Conservation (phyloP, 2,113 vertebrate species). For the Procavia capensis region DNA sequence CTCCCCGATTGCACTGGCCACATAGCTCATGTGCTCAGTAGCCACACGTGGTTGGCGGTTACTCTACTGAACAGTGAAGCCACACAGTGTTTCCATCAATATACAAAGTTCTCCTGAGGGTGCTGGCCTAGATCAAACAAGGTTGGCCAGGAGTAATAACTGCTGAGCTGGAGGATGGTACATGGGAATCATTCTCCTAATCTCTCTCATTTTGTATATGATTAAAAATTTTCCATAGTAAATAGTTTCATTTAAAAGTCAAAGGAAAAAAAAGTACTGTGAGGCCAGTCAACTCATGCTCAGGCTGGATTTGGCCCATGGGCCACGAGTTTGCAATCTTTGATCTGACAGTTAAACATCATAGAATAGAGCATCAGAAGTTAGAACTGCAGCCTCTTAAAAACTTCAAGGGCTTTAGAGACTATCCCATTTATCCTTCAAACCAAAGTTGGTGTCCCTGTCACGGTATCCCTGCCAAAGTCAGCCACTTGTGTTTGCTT, state of each 20-base stretch:
- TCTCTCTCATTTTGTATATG: background rate
- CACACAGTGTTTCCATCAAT: background rate
- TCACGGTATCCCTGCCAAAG: background rate
- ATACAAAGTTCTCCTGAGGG: background rate
- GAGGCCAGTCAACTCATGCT: background rate
- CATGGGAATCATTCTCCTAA: background rate
- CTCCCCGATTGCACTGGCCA: background rate
- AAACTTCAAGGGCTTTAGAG: background rate
- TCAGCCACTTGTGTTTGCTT: background rate
- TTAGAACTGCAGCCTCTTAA: background rate
- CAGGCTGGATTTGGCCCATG: background rate
- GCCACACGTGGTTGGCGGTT: background rate
- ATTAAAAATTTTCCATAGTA: background rate
- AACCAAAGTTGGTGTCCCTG: background rate
- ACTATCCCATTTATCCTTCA: background rate
- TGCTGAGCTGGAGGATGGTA: background rate
- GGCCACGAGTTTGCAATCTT: background rate
- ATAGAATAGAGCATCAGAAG: background rate
- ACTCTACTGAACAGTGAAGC: background rate
- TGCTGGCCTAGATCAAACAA: background rate
- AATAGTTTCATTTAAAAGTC: conserved; percentile 1
- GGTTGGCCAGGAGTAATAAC: background rate
- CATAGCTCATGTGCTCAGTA: background rate
- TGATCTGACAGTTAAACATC: background rate
- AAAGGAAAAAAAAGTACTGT: background rate